phyloP scores from a whole-genome alignment of 2,113 vertebrate genomes.

The Psophia crepitans region DNA sequence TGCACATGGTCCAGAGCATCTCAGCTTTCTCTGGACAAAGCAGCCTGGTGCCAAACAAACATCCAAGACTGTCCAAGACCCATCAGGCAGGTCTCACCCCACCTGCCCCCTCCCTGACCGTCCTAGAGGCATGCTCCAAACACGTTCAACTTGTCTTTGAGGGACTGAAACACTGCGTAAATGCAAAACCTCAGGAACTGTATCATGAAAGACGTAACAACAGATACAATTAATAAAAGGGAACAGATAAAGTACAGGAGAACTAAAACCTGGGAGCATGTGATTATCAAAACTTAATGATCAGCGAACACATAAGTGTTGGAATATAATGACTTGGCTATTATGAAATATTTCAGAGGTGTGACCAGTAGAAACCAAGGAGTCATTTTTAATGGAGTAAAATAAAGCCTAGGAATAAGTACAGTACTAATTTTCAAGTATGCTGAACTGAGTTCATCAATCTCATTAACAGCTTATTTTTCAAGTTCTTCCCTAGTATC shows the following conservation, averaged over 20 bases:
- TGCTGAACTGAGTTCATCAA: background rate
- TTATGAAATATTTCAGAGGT: constrained; percentile 22
- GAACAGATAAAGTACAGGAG: background rate
- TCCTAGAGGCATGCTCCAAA: background rate
- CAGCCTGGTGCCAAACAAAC: background rate
- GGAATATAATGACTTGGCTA: background rate
- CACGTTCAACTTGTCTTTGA: background rate
- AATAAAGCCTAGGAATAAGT: background rate
- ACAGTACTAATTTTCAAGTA: background rate
- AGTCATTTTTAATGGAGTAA: constrained; percentile 48
- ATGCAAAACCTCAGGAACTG: background rate
- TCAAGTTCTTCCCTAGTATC: background rate
- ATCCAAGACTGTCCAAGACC: background rate
- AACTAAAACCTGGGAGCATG: background rate
- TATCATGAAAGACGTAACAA: background rate
- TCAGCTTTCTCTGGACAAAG: background rate
- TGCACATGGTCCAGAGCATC: accelerated
- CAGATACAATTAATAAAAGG: background rate
- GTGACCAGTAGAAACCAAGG: constrained; percentile 32
- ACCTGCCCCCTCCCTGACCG: background rate
- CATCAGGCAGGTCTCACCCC: background rate
- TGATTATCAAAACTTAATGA: background rate
- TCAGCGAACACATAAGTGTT: accelerated
- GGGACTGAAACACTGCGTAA: background rate
- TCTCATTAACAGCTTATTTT: background rate